Conservation (phyloP, 2,888 invertebrate genomes). For the Adelognathus sp. region DNA sequence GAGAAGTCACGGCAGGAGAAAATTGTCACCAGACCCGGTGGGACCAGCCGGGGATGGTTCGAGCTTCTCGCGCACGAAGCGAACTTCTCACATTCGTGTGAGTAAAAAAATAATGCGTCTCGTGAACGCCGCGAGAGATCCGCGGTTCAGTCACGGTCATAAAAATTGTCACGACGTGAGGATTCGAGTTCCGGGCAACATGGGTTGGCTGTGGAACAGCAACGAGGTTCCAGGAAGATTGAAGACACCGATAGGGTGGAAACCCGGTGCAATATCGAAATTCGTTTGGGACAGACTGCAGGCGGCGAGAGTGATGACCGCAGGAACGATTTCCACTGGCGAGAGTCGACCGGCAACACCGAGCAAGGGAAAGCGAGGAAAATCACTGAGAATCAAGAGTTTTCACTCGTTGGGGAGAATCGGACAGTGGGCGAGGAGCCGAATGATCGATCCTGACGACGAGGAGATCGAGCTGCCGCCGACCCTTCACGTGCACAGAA, state of each 20-base stretch:
- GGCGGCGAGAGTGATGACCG: slow-evolving; percentile 58
- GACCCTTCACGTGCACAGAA: slow-evolving; percentile 70
- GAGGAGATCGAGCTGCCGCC: slow-evolving; percentile 65
- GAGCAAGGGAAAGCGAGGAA: slow-evolving; percentile 53
- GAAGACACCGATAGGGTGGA: slow-evolving; percentile 69
- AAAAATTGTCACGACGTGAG: slow-evolving; percentile 67
- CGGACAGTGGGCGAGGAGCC: slow-evolving; percentile 45
- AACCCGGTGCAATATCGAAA: slow-evolving; percentile 70
- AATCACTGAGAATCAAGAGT: slow-evolving; percentile 56
- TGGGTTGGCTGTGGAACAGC: slow-evolving; percentile 72
- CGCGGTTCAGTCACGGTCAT: slow-evolving; percentile 66
- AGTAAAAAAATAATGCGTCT: slow-evolving; percentile 61
- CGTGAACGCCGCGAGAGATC: slow-evolving; percentile 47
- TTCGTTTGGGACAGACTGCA: slow-evolving; percentile 65
- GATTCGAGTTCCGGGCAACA: slow-evolving; percentile 69
- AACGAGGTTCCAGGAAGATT: slow-evolving; percentile 60
- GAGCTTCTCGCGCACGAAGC: too few relatives aligned
- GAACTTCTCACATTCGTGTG: slow-evolving; percentile 51
- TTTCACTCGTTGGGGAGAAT: slow-evolving; percentile 43
- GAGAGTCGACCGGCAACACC: slow-evolving; percentile 50
- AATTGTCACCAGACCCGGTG: too few relatives aligned
- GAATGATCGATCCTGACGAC: slow-evolving; percentile 51
- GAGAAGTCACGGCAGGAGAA: slow-evolving; percentile 15
- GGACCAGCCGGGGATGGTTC: slow-evolving; percentile 41
- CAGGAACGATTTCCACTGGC: slow-evolving; percentile 46